A percentile compares a stretch with the other conserved stretches of the same genome.
Evolutionary conservation across 2,797 vertebrate species (phyloP).

Genomic region (Streptopelia turtur): DNA sequence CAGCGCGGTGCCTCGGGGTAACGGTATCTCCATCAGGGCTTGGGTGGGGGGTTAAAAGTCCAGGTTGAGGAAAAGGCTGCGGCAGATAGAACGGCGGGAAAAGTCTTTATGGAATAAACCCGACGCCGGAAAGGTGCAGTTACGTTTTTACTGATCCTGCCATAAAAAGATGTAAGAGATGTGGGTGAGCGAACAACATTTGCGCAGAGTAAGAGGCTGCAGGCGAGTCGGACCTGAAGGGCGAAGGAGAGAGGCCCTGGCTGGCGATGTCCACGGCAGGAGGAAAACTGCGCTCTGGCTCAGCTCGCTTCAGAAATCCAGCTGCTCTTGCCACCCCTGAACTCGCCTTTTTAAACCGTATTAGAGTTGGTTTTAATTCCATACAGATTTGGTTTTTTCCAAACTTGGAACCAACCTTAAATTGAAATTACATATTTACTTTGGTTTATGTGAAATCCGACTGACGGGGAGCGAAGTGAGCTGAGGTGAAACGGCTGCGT

Average conservation of each 20-base stretch:
- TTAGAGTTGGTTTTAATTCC: not conserved
- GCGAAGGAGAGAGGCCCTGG: not conserved
- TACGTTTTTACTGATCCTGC: not conserved
- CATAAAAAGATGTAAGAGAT: not conserved
- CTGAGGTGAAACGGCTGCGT: constrained; percentile 17
- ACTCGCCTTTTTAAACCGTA: not conserved
- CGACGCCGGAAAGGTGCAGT: not conserved
- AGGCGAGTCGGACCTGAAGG: not conserved
- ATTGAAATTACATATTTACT: constrained; percentile 28
- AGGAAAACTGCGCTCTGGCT: not conserved
- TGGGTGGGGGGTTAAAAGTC: not conserved
- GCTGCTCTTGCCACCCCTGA: not conserved
- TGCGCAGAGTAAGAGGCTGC: not conserved
- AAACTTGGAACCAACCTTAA: not conserved
- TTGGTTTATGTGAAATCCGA: not conserved
- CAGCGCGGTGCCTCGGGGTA: too few species aligned
- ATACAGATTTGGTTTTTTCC: not conserved
- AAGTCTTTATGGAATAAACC: not conserved
- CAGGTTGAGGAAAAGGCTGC: not conserved
- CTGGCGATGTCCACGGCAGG: not conserved
- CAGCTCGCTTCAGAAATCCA: not conserved
- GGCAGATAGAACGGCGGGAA: rapidly evolving
- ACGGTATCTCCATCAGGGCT: not conserved
- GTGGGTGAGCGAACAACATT: not conserved
- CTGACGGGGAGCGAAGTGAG: not conserved